phyloP scores from a whole-genome alignment of 2,888 invertebrate species.

The Pristionchus japonicus region DNA sequence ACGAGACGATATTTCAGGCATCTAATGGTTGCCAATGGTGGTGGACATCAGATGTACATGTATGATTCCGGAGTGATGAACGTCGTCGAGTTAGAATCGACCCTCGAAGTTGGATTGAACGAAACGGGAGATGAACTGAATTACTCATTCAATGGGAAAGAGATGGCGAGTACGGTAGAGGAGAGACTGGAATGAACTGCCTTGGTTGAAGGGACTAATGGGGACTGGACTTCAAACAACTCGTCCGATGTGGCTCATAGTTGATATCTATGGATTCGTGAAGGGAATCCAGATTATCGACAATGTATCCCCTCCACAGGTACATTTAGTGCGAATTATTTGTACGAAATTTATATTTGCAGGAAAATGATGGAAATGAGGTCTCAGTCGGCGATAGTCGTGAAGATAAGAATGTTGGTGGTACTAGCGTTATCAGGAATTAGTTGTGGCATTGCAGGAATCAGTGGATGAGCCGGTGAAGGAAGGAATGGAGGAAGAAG shows the following conservation, averaged over 20 bases:
- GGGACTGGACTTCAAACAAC: background rate
- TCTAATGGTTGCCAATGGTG: too few relatives aligned
- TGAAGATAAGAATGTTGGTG: background rate
- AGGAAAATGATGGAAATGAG: background rate
- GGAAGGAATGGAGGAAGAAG: background rate
- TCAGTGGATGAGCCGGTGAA: background rate
- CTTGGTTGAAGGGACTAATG: background rate
- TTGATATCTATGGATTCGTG: background rate
- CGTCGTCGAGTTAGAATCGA: background rate
- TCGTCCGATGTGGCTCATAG: slow-evolving; percentile 23
- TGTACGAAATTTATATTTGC: too few relatives aligned
- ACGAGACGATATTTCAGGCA: background rate
- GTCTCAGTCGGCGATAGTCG: background rate
- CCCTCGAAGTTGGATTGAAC: background rate
- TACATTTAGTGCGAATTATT: background rate
- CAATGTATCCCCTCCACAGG: background rate
- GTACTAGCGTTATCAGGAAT: background rate
- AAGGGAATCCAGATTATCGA: background rate
- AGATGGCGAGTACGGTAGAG: background rate
- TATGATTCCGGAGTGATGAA: background rate
- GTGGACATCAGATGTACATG: background rate
- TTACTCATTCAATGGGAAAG: background rate
- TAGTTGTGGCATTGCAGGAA: background rate
- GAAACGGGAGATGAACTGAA: background rate
- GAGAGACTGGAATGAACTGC: background rate